Percentiles rank a stretch among this genome's conserved stretches.
phyloP scores from a whole-genome alignment of 2,113 vertebrate species.

The Atherinomorus stipes region DNA sequence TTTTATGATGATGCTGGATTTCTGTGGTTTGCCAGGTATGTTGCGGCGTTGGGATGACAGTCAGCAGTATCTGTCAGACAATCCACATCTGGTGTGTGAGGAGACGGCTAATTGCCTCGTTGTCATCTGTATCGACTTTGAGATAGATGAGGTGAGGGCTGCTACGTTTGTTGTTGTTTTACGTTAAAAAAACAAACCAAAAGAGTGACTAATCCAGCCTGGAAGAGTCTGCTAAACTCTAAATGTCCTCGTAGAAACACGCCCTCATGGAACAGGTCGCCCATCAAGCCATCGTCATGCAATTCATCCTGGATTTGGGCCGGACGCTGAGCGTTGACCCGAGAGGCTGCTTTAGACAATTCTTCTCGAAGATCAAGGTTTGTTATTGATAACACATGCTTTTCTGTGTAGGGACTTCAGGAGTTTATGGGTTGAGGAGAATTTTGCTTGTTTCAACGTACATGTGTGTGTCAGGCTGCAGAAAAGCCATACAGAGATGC shows the following conservation, averaged over 20 bases:
- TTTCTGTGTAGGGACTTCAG: not conserved
- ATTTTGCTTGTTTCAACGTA: not conserved
- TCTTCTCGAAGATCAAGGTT: conserved; percentile 93
- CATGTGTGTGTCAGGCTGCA: conserved; percentile 79
- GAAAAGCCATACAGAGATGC: conserved; percentile 90
- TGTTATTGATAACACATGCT: not conserved
- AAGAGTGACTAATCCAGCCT: not conserved
- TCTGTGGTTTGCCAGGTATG: conserved; percentile 83
- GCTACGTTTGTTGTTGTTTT: not conserved
- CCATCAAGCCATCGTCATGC: conserved; percentile 95
- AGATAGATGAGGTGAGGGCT: conserved; percentile 88
- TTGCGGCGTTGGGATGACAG: conserved; percentile 92
- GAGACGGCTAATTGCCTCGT: conserved; percentile 91
- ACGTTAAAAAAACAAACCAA: not conserved
- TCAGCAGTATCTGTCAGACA: conserved; percentile 91
- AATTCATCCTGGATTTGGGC: conserved; percentile 91
- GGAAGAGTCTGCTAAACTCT: not conserved
- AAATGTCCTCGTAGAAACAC: conserved; percentile 83
- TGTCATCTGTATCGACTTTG: conserved; percentile 91
- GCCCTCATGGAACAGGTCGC: conserved; percentile 93
- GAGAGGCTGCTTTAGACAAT: conserved; percentile 90
- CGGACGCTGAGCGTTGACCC: conserved; percentile 89
- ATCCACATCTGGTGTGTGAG: conserved; percentile 90
- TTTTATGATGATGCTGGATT: not conserved
- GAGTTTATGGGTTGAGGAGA: not conserved